These are phyloP conservation scores for Sebastolobus altivelis DNA, from an alignment of 2,797 vertebrate genomes.

Conservation along the genomic window DNA sequence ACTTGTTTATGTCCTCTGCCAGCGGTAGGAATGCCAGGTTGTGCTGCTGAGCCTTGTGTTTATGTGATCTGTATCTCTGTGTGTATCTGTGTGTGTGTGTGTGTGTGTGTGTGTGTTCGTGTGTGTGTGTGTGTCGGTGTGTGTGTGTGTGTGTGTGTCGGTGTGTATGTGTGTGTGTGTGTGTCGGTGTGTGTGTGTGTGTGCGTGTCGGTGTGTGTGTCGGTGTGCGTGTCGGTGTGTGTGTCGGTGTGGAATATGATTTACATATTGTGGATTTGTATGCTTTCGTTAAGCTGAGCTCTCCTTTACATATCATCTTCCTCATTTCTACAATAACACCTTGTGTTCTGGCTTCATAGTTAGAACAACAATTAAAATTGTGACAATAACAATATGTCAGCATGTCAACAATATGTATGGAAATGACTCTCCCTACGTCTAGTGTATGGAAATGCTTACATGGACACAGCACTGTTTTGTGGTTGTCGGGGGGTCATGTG, in stretches of 20 bases:
- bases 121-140: conserved; percentile 15
- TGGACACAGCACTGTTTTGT: conserved; percentile 61
- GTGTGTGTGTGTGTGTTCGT: conserved; percentile 20
- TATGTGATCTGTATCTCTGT: conserved; percentile 23
- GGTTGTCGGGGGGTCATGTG: conserved; percentile 78
- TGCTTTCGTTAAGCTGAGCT: conserved; percentile 29
- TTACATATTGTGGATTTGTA: conserved; percentile 24
- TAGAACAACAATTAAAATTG: neutral
- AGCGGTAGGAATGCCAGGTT: conserved; percentile 58
- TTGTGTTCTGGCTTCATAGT: conserved; percentile 13
- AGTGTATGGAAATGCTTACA: conserved; percentile 48
- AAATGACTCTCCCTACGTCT: conserved; percentile 12
- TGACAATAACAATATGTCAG: neutral
- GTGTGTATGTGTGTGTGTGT: too few relatives aligned
- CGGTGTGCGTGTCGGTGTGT: neutral
- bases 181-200: too few relatives aligned
- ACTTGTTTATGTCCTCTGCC: conserved; percentile 67
- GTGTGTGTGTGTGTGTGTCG: too few relatives aligned
- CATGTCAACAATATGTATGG: conserved; percentile 10
- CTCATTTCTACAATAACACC: conserved; percentile 36
- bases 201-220: too few relatives aligned
- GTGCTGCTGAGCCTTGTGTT: conserved; percentile 46
- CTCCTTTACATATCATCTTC: conserved; percentile 30
- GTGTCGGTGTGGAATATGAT: conserved; percentile 47
- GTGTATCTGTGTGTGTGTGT: neutral